Evolutionary conservation across 2,797 vertebrate species (phyloP), one percentile per base, ranked within the genome.

Genomic region (Adelosebastes latens): DNA sequence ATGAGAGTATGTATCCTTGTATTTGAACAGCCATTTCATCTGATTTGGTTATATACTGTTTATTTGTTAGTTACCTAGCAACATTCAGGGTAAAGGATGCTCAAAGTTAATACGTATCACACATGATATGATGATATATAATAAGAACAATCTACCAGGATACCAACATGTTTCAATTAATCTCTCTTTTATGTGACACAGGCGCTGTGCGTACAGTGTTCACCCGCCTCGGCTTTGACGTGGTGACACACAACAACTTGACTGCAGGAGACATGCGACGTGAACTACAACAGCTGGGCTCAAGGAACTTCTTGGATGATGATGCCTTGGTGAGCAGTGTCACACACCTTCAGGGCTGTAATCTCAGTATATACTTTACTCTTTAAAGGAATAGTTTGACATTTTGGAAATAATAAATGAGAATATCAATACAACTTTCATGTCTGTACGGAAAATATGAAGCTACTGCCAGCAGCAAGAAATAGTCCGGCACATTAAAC

Each of bases 221-320:
- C 60, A 0, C 1, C 0, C 0, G 2, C 2, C 95, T 98, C 13
- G 95, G 96, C 87, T 98, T 99, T 87, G 0, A 2, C 2, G 22
- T 96, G 22, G 1, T 1, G 2, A 34, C 74, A 8, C 0, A 56
- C 3, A 14, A 3, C 0, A 69, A 99, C 77, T 72, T 90, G 65
- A 89, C 84, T 0, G 94, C 93, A 27, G 6, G 25, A 0, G 0
- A 20, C 0, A 96, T 97, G 18, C 39, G 2, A 4, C 0, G 13
- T 0, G 0, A 6, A 18, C 32, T 97, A 34, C 0, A 13, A 1
- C 0, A 0, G 0, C 46, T 90, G 3, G 24, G 80, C 4, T 0
- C 0, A 16, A 72, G 1, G 4, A 1, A 56, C 61, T 94, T 91
- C 78, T 0, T 1, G 1, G 0, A 25, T 3, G 29, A 92, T 0